Evolutionary conservation across 2,113 vertebrate genomes (phyloP).

Genomic region (Oenanthe melanoleuca): DNA sequence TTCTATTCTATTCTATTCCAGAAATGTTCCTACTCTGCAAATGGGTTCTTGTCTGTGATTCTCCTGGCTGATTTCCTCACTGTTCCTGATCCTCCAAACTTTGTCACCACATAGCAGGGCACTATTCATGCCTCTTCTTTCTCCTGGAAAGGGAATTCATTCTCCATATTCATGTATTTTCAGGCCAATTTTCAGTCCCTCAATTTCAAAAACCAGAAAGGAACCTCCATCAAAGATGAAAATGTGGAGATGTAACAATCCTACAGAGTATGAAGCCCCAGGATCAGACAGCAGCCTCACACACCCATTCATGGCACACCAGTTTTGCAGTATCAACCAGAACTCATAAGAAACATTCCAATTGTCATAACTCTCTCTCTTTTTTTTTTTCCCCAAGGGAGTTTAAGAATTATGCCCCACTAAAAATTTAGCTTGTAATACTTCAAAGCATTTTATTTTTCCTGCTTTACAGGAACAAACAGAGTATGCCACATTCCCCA

Average conservation of each 20-base stretch:
- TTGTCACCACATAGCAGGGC: neutral
- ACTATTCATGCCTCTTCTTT: neutral
- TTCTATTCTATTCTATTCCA: no score
- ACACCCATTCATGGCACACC: neutral
- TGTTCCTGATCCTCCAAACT: fast-evolving
- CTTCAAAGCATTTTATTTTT: slow-evolving; percentile 19
- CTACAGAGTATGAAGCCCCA: neutral
- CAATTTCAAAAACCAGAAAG: neutral
- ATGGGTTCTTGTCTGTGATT: neutral
- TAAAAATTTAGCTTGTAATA: neutral
- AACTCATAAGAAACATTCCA: neutral
- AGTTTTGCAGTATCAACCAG: neutral
- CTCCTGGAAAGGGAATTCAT: neutral
- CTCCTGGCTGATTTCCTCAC: fast-evolving
- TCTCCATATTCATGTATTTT: neutral
- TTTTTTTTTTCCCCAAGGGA: neutral
- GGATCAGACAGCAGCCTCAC: neutral
- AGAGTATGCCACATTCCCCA: neutral
- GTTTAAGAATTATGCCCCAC: neutral
- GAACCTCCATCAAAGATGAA: neutral
- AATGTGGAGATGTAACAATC: neutral
- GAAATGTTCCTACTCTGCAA: neutral
- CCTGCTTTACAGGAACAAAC: neutral
- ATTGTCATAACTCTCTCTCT: neutral
- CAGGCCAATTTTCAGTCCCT: neutral